Percentiles rank a stretch among this genome's conserved stretches.
These are phyloP conservation scores for Coilia nasus DNA, from an alignment of 2,797 vertebrate genomes.

Conservation along the genomic window DNA sequence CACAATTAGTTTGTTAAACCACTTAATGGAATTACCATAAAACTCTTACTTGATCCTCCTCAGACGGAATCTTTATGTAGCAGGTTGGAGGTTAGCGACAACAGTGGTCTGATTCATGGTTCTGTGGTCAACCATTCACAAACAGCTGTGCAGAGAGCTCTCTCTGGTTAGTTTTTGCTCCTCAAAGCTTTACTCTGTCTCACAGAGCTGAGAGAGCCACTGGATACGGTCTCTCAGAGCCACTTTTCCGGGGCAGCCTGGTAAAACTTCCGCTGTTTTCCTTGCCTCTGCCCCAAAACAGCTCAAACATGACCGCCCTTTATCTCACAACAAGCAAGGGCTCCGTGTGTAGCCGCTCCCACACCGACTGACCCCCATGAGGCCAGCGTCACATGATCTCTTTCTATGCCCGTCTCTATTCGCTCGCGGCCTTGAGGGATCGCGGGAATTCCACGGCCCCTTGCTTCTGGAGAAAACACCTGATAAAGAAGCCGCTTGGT, in stretches of 20 bases:
- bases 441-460: slow-evolving; percentile 35
- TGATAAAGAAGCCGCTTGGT: background rate
- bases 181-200: slow-evolving; percentile 15
- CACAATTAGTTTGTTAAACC: background rate
- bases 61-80: background rate
- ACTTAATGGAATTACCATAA: background rate
- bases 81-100: background rate
- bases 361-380: background rate
- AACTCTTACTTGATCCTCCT: background rate
- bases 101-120: slow-evolving; percentile 15
- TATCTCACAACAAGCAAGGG: background rate
- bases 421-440: slow-evolving; percentile 40
- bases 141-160: background rate
- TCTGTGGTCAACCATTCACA: slow-evolving; percentile 12
- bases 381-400: slow-evolving; percentile 30
- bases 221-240: background rate
- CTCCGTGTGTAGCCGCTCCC: background rate
- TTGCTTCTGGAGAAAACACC: slow-evolving; percentile 29
- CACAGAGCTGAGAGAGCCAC: background rate
- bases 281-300: background rate
- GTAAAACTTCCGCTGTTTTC: background rate
- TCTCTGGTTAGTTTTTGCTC: background rate
- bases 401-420: slow-evolving; percentile 34
- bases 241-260: background rate
- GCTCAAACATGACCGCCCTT: background rate